These are phyloP conservation scores for Neodiprion lecontei DNA, from an alignment of 1,140 invertebrate genomes.

Conservation along the genomic window DNA sequence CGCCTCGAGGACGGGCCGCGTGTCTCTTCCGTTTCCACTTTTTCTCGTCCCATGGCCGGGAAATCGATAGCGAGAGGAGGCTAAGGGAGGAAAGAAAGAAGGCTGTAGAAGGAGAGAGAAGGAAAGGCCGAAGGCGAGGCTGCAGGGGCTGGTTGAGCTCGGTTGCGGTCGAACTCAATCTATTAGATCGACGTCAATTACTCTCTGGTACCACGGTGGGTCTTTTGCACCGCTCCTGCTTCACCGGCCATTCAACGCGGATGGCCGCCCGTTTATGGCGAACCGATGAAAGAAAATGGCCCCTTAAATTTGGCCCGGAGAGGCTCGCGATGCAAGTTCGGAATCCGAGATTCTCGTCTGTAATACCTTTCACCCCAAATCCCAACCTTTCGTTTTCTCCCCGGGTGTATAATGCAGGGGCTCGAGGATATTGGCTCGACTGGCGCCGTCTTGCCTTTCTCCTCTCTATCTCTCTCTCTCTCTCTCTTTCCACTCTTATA, in stretches of 20 bases:
- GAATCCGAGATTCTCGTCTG: no score
- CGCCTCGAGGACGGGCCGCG: background rate
- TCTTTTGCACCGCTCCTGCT: background rate
- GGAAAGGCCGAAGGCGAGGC: background rate
- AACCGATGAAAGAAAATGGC: background rate
- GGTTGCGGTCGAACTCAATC: background rate
- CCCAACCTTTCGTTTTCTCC: no score
- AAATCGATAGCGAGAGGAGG: background rate
- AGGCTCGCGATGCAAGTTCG: no score
- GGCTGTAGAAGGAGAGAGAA: no score
- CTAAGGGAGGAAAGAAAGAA: no score
- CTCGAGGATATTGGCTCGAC: no score
- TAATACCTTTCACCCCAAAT: no score
- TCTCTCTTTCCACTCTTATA: no score
- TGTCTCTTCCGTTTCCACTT: background rate
- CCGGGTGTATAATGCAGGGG: no score
- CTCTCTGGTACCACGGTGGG: background rate
- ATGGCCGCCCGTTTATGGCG: background rate
- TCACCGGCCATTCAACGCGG: background rate
- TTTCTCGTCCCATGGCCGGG: background rate
- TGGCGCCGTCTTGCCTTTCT: no score
- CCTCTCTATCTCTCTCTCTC: no score
- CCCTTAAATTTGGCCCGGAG: no score
- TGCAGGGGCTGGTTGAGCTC: background rate
- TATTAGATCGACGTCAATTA: slow-evolving; percentile 3